Evolutionary conservation across 2,113 vertebrate genomes (phyloP).

Genomic region (Catharus fuscescens): DNA sequence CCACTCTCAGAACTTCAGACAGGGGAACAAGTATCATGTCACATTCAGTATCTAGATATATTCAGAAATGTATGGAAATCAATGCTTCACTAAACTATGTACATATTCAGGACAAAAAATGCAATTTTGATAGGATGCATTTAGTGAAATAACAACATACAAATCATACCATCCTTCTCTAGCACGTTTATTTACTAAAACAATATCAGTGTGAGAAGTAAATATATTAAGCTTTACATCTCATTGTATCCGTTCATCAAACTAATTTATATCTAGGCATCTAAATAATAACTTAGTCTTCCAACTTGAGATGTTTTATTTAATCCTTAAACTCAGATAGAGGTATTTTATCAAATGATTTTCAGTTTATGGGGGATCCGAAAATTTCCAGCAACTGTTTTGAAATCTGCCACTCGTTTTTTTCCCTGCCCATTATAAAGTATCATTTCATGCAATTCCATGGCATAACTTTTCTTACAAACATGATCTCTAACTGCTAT

Average conservation of each 20-base stretch:
- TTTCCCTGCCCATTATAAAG: not conserved
- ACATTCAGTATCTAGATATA: not conserved
- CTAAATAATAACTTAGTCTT: not conserved
- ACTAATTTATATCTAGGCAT: not conserved
- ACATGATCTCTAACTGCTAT: not conserved
- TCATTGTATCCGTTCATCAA: not conserved
- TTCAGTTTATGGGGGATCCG: rapidly evolving
- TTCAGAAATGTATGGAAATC: not conserved
- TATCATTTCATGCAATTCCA: not conserved
- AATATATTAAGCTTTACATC: not conserved
- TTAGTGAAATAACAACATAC: not conserved
- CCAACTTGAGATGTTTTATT: not conserved
- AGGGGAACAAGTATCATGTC: not conserved
- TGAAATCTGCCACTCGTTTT: not conserved
- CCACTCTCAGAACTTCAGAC: not conserved
- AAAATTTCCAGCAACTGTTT: not conserved
- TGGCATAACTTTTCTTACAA: not conserved
- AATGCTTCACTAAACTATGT: not conserved
- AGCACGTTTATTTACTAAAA: not conserved
- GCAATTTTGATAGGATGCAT: not conserved
- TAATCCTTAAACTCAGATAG: not conserved
- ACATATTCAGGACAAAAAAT: not conserved
- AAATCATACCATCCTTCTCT: not conserved
- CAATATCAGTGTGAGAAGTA: not conserved
- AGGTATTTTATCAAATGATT: not conserved